Conservation (phyloP, 2,797 vertebrate species). For the Macroramphosus scolopax region DNA sequence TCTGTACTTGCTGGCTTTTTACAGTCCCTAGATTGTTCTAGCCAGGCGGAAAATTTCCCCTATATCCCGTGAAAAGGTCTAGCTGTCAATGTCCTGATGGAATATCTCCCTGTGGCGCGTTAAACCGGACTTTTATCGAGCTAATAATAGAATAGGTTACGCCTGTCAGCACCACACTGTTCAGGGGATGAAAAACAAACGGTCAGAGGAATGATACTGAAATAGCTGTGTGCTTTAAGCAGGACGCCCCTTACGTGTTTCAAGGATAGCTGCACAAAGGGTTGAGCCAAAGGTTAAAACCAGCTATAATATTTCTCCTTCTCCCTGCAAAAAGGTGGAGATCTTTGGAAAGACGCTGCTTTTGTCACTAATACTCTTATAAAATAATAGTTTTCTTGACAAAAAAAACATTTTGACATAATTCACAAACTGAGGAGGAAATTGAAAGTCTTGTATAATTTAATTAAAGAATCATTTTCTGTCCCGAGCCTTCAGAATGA, state of each 20-base stretch:
- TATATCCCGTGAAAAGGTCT: slow-evolving; percentile 74
- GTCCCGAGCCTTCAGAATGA: slow-evolving; percentile 1
- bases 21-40: slow-evolving; percentile 65
- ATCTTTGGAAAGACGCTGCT: background rate
- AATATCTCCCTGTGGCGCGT: slow-evolving; percentile 77
- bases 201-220: slow-evolving; percentile 50
- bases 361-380: slow-evolving; percentile 1
- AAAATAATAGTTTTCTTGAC: slow-evolving; percentile 7
- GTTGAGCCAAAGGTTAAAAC: slow-evolving; percentile 33
- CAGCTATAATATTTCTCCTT: slow-evolving; percentile 9
- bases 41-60: slow-evolving; percentile 64
- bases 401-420: background rate
- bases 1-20: slow-evolving; percentile 60
- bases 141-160: slow-evolving; percentile 83
- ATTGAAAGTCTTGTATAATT: slow-evolving; percentile 10
- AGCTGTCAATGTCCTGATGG: slow-evolving; percentile 78
- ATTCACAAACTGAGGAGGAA: background rate
- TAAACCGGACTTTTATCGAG: slow-evolving; percentile 77
- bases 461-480: slow-evolving; percentile 5
- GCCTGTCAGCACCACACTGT: slow-evolving; percentile 77
- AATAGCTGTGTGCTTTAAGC: slow-evolving; percentile 37
- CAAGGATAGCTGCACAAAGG: slow-evolving; percentile 19
- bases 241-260: slow-evolving; percentile 39
- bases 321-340: slow-evolving; percentile 16
- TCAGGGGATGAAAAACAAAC: slow-evolving; percentile 69